phyloP scores from a whole-genome alignment of 2,797 vertebrate genomes.

The Novumbra hubbsi region DNA sequence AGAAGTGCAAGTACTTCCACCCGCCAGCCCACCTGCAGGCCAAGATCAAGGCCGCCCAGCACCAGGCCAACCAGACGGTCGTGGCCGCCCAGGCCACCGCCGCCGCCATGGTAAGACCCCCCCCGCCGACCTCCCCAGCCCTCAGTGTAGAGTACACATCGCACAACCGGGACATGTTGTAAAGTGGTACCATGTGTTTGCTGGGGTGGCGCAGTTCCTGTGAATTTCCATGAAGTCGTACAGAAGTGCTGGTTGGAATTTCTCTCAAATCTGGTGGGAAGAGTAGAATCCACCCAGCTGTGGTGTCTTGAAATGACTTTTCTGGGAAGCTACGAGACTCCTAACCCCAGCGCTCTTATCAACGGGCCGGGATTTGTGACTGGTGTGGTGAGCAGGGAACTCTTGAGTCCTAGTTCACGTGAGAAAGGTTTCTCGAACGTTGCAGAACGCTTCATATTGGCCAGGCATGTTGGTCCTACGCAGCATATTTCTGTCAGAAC shows the following conservation, averaged over 20 bases:
- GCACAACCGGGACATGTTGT: neutral
- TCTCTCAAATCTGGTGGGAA: neutral
- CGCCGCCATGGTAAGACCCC: conserved; percentile 67
- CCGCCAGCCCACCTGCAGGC: conserved; percentile 96
- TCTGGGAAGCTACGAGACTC: neutral
- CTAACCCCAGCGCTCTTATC: neutral
- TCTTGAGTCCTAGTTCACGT: no score
- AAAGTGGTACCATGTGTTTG: no score
- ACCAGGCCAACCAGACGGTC: conserved; percentile 94
- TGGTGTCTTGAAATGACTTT: neutral
- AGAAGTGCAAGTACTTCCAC: conserved; percentile 99
- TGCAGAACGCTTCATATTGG: no score
- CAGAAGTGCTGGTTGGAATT: neutral
- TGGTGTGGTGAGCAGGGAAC: no score
- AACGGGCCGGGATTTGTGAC: no score
- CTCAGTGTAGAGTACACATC: conserved; percentile 1
- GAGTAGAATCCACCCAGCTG: neutral
- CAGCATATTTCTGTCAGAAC: no score
- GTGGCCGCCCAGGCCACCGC: conserved; percentile 91
- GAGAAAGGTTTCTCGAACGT: no score
- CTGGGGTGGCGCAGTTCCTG: neutral
- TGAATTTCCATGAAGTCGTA: neutral
- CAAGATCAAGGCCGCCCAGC: conserved; percentile 96
- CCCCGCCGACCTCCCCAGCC: neutral
- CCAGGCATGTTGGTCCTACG: no score